Percentiles rank a stretch among this genome's conserved stretches.
Conservation (phyloP, 2,113 vertebrate species). For the Halichoeres trimaculatus region DNA sequence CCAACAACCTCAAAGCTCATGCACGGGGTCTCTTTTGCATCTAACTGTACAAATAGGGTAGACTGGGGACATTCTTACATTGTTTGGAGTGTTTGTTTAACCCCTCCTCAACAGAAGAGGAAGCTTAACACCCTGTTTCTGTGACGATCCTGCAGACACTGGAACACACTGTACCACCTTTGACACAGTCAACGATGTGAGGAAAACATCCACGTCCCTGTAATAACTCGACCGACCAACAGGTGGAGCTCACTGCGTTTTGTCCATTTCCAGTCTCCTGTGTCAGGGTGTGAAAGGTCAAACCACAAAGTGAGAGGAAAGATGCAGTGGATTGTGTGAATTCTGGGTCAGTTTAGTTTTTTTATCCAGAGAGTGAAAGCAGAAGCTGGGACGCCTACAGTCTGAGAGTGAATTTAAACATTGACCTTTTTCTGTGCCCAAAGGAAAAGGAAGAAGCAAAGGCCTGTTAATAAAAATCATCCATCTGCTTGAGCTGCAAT, state of each 20-base stretch:
- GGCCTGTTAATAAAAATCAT: too few relatives aligned
- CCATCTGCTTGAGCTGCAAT: too few relatives aligned
- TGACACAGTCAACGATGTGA: background rate
- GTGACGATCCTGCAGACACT: background rate
- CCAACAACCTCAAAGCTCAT: too few relatives aligned
- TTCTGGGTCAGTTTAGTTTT: background rate
- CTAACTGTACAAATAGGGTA: too few relatives aligned
- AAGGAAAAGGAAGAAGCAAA: too few relatives aligned
- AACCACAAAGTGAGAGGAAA: background rate
- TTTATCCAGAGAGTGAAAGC: too few relatives aligned
- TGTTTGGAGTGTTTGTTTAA: background rate
- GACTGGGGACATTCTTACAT: too few relatives aligned
- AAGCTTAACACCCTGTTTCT: constrained; percentile 4
- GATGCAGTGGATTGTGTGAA: background rate
- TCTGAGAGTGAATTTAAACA: too few relatives aligned
- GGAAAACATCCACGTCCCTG: constrained; percentile 17
- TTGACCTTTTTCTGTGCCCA: too few relatives aligned
- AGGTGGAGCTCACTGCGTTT: background rate
- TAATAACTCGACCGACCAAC: background rate
- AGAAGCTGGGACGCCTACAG: too few relatives aligned
- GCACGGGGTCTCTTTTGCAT: too few relatives aligned
- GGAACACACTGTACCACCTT: background rate
- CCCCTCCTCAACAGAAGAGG: background rate
- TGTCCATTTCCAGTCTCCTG: background rate
- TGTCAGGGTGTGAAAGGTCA: background rate